Conservation (phyloP, 2,888 invertebrate species). For the Gryllus longicercus region DNA sequence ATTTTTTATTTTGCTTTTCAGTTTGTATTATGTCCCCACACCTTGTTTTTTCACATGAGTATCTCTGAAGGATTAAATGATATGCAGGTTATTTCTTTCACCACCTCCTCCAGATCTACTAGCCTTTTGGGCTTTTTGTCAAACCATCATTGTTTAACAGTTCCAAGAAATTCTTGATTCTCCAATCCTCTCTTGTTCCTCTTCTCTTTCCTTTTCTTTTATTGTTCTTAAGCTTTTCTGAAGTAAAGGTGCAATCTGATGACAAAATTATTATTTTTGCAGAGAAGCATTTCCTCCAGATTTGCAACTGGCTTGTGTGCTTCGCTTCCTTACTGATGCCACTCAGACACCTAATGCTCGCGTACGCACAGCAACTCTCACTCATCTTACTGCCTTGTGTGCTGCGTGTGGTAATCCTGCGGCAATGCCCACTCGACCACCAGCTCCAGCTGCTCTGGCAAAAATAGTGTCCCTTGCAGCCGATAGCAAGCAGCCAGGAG, state of each 20-base stretch:
- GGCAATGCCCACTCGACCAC: constrained; percentile 37
- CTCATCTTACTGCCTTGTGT: constrained; percentile 63
- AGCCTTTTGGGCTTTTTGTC: no score
- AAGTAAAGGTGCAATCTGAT: not conserved
- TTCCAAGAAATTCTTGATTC: no score
- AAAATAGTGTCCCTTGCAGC: constrained; percentile 71
- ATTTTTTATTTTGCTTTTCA: not conserved
- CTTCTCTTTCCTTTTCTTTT: not conserved
- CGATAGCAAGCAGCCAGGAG: constrained; percentile 56
- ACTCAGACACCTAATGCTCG: constrained; percentile 87
- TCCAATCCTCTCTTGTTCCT: not conserved
- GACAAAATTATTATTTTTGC: constrained; percentile 36
- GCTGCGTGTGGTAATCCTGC: constrained; percentile 42
- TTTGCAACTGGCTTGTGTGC: constrained; percentile 57
- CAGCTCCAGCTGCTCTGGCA: constrained; percentile 63
- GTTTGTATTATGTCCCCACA: no score
- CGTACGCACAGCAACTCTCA: constrained; percentile 72
- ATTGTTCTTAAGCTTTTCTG: not conserved
- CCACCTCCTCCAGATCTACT: no score
- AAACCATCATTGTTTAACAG: no score
- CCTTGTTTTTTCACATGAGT: no score
- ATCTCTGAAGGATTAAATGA: no score
- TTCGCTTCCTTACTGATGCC: constrained; percentile 80
- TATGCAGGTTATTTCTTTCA: no score
- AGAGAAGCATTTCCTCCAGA: constrained; percentile 60